Evolutionary conservation across 2,888 invertebrate species (phyloP), one percentile per base, ranked within the genome.

Genomic region (Pachliopta kotzebuea): DNA sequence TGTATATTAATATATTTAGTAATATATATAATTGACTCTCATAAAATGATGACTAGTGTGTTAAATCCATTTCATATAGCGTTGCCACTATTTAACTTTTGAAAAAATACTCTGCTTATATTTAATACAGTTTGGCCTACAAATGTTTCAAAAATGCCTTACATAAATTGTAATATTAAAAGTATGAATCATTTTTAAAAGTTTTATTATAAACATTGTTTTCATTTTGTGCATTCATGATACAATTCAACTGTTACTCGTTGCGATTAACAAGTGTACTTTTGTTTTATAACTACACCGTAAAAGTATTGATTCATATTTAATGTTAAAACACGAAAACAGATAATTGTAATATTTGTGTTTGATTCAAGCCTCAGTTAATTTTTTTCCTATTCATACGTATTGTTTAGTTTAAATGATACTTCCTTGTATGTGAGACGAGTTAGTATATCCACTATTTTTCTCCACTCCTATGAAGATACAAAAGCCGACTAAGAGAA

Each of bases 61-160:
- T 45, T 18, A 9, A 45, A 7, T 42, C 9, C 18, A 18, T 31
- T 37, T 37, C 37, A 37, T 37, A n/a, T 6, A 26, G 26, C 26
- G 26, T 26, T 6, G 6, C 26, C 6, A 26, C 26, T 14, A 37
- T 37, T 37, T 37, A 37, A 37, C 45, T 4, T 45, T 45, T 45
- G 9, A 20, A 0, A 52, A 9, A 52, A 21, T 21, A 14, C 11
- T 49, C 64, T 69, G 23, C 53, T 20, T 37, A 18, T 52, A 31
- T 21, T 31, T 2, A 52, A 52, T 23, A 59, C n/a, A 21, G 18
- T 8, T 18, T 18, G 18, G 9, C 9, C 18, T 29, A 26, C 24
- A 58, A 60, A 60, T 60, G 31, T 52, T 60, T 52, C 21, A 60
- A 52, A 50, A 20, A 26, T 18, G 17, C 21, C 21, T n/a, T 42